Evolutionary conservation across 2,113 vertebrate species (phyloP), one percentile per base, ranked within the genome.

Genomic region (Clinocottus analis): DNA sequence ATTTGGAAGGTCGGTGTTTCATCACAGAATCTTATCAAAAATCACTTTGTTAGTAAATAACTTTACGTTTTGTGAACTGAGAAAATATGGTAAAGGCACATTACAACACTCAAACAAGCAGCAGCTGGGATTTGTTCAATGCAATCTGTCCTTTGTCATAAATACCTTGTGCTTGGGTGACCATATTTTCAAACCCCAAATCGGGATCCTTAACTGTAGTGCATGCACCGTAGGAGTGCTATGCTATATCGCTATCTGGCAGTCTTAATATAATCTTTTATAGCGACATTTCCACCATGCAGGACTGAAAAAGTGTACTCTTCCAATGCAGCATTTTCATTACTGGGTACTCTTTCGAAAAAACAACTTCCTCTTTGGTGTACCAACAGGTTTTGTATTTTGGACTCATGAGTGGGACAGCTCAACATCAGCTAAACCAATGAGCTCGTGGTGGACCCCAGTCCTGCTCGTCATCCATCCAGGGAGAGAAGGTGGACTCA

Each of bases 1-100:
- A 31, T 51, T 66, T 47, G 27, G 45, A 39, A 49, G 67, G 47
- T 72, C 2, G 3, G 17, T 27, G 35, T 17, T 49, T 69, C 7
- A 58, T 49, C 14, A 73, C 53, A 5, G 66, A 76, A 64, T n/a
- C 16, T 12, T 21, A 43, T 78, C 33, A 64, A n/a, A n/a, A 63
- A 23, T 73, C 31, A 47, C n/a, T 33, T 2, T 10, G 5, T 73
- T n/a, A n/a, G 2, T 55, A 11, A 49, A 68, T 73, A 1, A 43
- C 14, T 29, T 55, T 56, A 8, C 16, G 16, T 73, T 37, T 62
- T 58, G 58, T 21, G 21, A 53, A 53, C 49, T 39, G 31, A 62
- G 56, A 41, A 53, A 67, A 67, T 25, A n/a, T 39, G 16, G 33
- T 21, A 49, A 56, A 19, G 59, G 3, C 19, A 56, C 37, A 29